A percentile compares a stretch with the other conserved stretches of the same genome.
Evolutionary conservation across 1,140 invertebrate species (phyloP).

Genomic region (Bactericera cockerelli): DNA sequence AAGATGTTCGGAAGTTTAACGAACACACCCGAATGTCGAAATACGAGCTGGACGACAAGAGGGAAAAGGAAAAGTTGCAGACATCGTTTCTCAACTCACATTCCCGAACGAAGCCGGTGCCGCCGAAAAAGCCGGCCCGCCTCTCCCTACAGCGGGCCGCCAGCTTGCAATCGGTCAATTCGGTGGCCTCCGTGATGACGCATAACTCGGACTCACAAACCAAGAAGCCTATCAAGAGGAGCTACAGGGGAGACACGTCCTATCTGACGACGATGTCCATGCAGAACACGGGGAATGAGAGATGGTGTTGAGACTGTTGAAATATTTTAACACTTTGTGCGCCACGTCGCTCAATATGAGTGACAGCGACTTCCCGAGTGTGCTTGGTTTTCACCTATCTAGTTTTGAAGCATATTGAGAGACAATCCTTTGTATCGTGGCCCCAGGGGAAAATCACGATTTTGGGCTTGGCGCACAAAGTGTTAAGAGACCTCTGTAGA

Average conservation of each 20-base stretch:
- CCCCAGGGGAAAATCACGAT: too few relatives aligned
- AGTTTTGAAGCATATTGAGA: too few relatives aligned
- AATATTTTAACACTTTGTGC: too few relatives aligned
- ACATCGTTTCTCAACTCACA: not conserved
- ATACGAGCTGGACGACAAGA: not conserved
- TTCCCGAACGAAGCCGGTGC: not conserved
- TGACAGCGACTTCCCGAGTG: too few relatives aligned
- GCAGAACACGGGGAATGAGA: not conserved
- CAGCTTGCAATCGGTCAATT: conserved; percentile 1
- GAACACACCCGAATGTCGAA: conserved; percentile 6
- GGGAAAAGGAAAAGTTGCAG: not conserved
- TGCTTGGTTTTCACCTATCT: too few relatives aligned
- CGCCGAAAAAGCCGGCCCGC: not conserved
- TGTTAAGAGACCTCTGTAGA: too few relatives aligned
- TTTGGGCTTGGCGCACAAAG: too few relatives aligned
- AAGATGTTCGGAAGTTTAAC: not conserved
- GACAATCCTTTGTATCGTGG: too few relatives aligned
- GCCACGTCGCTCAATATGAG: too few relatives aligned
- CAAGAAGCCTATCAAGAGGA: not conserved
- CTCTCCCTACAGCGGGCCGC: not conserved
- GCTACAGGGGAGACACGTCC: not conserved
- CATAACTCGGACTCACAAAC: conserved; percentile 1
- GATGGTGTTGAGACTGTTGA: conserved; percentile 9
- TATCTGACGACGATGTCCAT: not conserved
- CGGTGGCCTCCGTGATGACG: not conserved